Evolutionary conservation across 2,113 vertebrate genomes (phyloP).

Genomic region (Abramis brama): DNA sequence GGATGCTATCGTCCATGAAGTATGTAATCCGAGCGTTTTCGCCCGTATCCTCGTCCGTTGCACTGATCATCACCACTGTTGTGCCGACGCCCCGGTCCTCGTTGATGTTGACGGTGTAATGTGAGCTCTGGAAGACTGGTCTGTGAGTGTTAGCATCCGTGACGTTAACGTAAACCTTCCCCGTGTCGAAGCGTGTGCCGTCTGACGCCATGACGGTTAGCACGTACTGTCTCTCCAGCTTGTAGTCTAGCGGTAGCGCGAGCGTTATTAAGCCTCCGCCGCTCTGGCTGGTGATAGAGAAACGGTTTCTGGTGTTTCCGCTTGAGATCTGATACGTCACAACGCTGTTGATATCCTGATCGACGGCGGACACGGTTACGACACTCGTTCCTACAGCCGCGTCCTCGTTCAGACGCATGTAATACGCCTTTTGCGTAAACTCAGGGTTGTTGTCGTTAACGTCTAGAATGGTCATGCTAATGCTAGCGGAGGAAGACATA

Average conservation of each 20-base stretch:
- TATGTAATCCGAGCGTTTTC: slow-evolving; percentile 95
- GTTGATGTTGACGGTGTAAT: slow-evolving; percentile 91
- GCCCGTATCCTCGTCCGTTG: slow-evolving; percentile 92
- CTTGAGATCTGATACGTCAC: slow-evolving; percentile 96
- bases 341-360: slow-evolving; percentile 91
- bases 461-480: slow-evolving; percentile 90
- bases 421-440: slow-evolving; percentile 88
- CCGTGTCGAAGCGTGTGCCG: slow-evolving; percentile 85
- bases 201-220: slow-evolving; percentile 89
- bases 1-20: slow-evolving; percentile 96
- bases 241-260: slow-evolving; percentile 93
- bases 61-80: slow-evolving; percentile 92
- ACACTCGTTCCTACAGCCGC: slow-evolving; percentile 91
- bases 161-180: slow-evolving; percentile 89
- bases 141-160: slow-evolving; percentile 96
- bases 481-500: slow-evolving; percentile 88
- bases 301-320: slow-evolving; percentile 94
- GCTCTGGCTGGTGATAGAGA: slow-evolving; percentile 96
- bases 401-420: slow-evolving; percentile 90
- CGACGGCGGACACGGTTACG: slow-evolving; percentile 88
- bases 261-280: slow-evolving; percentile 91
- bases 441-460: slow-evolving; percentile 96
- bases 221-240: slow-evolving; percentile 91
- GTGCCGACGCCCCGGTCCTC: slow-evolving; percentile 88
- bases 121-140: slow-evolving; percentile 96